Evolutionary conservation across 2,888 invertebrate genomes (phyloP), one percentile per base, ranked within the genome.

Genomic region (Hydrotaea diabolus): DNA sequence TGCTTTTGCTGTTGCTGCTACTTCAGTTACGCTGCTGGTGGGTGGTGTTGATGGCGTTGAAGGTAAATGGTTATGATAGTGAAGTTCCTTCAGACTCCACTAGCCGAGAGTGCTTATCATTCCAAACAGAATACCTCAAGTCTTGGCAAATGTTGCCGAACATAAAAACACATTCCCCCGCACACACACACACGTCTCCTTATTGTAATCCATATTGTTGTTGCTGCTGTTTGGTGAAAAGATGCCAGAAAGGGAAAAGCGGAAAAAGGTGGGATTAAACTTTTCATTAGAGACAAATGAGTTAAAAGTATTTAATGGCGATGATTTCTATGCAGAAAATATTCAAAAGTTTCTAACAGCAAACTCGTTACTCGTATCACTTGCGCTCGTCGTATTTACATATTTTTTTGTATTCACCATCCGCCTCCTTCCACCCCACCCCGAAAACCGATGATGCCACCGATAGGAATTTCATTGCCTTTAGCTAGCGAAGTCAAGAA

Each of bases 261-360:
- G 31, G 59, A 62, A 62, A 62, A 62, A n/a, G 62, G 26, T 26
- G 13, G 62, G 62, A 62, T 62, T 62, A 62, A 62, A 62, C 31
- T 62, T 62, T 62, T 62, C 62, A 62, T 62, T 62, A 62, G 36
- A 62, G 62, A 62, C 62, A 62, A 62, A 62, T 62, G 62, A 62
- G 62, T 62, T 62, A 62, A 62, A 62, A 31, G 26, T 62, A 62
- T 62, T 62, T 62, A 31, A 62, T 31, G 36, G 62, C 62, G n/a
- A 62, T 62, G 62, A 62, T 62, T 62, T 62, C 62, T 62, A 62
- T 62, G 62, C 62, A 62, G 62, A 26, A 62, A 31, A 62, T 62
- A 31, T 17, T 62, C 31, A 31, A 7, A 62, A 59, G 59, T 59
- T 59, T 59, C 15, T 26, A 59, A 21, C 23, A 26, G 9, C 59